A percentile compares a stretch with the other conserved stretches of the same genome.
phyloP scores from a whole-genome alignment of 2,113 vertebrate genomes.

The Struthidea cinerea region DNA sequence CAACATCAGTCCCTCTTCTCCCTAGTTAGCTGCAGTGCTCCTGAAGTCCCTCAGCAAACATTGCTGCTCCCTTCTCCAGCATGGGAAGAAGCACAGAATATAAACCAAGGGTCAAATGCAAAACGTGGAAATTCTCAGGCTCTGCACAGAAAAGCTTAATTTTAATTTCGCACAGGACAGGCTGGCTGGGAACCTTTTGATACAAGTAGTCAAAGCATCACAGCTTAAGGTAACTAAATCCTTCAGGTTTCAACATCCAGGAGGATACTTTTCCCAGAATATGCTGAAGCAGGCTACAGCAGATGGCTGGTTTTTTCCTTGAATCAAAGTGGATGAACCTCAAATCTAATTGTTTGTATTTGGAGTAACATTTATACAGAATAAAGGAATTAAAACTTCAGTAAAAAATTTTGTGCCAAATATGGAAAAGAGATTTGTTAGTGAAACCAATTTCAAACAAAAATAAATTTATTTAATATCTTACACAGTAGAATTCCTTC shows the following conservation, averaged over 20 bases:
- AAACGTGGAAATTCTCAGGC: background rate
- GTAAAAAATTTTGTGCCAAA: background rate
- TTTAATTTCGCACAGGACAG: background rate
- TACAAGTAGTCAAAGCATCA: background rate
- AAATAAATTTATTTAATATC: slow-evolving; percentile 72
- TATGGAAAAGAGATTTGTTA: background rate
- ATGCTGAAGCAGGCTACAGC: background rate
- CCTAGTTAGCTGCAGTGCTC: background rate
- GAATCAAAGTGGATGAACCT: background rate
- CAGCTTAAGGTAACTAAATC: background rate
- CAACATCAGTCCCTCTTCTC: background rate
- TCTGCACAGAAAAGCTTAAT: background rate
- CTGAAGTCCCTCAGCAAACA: background rate
- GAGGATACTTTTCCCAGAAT: background rate
- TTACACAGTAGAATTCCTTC: slow-evolving; percentile 39
- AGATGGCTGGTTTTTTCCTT: background rate
- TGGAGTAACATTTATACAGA: background rate
- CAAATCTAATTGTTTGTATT: background rate
- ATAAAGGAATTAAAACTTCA: background rate
- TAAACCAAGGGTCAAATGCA: background rate
- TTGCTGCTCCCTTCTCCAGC: background rate
- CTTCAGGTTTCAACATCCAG: background rate
- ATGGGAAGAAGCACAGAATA: background rate
- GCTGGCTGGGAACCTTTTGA: background rate
- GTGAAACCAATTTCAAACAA: slow-evolving; percentile 62